Evolutionary conservation across 2,888 invertebrate genomes (phyloP).

Genomic region (Eupithecia vulgata): DNA sequence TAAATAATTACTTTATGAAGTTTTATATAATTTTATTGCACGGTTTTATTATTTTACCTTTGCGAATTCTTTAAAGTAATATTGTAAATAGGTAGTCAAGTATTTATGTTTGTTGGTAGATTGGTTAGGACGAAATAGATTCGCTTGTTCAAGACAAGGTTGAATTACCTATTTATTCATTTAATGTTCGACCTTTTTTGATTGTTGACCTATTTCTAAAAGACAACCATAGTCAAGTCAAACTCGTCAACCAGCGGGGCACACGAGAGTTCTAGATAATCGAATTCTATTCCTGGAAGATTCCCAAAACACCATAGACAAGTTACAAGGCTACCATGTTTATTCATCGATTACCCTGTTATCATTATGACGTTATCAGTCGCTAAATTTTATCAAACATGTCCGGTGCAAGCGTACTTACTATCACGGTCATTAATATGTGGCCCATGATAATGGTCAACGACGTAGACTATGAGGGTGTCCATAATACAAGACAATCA

Average conservation of each 20-base stretch:
- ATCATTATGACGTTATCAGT: slow-evolving; percentile 24
- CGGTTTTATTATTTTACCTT: not conserved
- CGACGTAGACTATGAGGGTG: too few species aligned
- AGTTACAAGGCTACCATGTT: slow-evolving; percentile 18
- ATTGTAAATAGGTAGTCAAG: too few species aligned
- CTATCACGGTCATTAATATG: not conserved
- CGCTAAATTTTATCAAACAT: slow-evolving; percentile 27
- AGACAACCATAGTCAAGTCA: too few species aligned
- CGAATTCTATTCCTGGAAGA: not conserved
- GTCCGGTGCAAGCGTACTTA: not conserved
- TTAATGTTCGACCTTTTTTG: too few species aligned
- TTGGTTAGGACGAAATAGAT: too few species aligned
- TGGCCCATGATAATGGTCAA: not conserved
- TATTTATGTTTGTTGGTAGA: too few species aligned
- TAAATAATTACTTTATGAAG: slow-evolving; percentile 8
- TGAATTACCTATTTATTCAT: too few species aligned
- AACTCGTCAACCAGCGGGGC: not conserved
- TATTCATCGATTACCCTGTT: not conserved
- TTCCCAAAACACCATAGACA: slow-evolving; percentile 16
- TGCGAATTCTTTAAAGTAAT: not conserved
- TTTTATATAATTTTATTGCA: not conserved
- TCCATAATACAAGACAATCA: too few species aligned
- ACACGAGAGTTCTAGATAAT: not conserved
- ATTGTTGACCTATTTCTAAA: too few species aligned
- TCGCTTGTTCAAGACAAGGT: too few species aligned